Conservation (phyloP, 1,140 invertebrate genomes). For the Drosophila varians region DNA sequence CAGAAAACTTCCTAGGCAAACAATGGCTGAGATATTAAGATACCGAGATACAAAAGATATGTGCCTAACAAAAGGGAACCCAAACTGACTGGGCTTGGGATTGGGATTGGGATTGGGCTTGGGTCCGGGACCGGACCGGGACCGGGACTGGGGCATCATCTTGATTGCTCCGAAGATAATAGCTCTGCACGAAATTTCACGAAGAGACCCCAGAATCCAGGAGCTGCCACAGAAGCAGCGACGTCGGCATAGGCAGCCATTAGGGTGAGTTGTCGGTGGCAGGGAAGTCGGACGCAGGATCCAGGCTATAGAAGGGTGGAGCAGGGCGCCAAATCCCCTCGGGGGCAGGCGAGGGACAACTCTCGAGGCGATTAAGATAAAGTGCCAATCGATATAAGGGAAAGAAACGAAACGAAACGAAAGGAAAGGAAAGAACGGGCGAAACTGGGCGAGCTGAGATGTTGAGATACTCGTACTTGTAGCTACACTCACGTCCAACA, state of each 20-base stretch:
- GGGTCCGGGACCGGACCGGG: slow-evolving; percentile 10
- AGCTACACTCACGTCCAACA: slow-evolving; percentile 48
- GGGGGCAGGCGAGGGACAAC: slow-evolving; percentile 59
- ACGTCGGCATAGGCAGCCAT: slow-evolving; percentile 32
- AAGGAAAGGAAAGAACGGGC: slow-evolving; percentile 47
- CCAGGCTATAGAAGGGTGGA: slow-evolving; percentile 1
- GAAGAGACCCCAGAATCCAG: slow-evolving; percentile 40
- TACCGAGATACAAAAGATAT: slow-evolving; percentile 68
- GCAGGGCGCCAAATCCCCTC: slow-evolving; percentile 40
- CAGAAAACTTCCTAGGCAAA: slow-evolving; percentile 43
- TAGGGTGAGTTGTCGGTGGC: slow-evolving; percentile 34
- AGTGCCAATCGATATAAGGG: slow-evolving; percentile 81
- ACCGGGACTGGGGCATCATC: slow-evolving; percentile 27
- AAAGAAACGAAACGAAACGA: slow-evolving; percentile 48
- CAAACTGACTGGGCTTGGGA: slow-evolving; percentile 19
- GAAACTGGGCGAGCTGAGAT: slow-evolving; percentile 43
- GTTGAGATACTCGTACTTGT: slow-evolving; percentile 47
- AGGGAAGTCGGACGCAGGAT: slow-evolving; percentile 26
- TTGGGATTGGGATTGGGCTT: slow-evolving; percentile 25
- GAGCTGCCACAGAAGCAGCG: slow-evolving; percentile 23
- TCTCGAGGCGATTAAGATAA: slow-evolving; percentile 81
- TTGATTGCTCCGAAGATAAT: slow-evolving; percentile 67
- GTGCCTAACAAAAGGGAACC: slow-evolving; percentile 41
- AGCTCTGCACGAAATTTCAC: slow-evolving; percentile 73
- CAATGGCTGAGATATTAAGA: slow-evolving; percentile 45